Evolutionary conservation across 2,888 invertebrate species (phyloP), one percentile per base, ranked within the genome.

Genomic region (Diachrysia chrysitis): DNA sequence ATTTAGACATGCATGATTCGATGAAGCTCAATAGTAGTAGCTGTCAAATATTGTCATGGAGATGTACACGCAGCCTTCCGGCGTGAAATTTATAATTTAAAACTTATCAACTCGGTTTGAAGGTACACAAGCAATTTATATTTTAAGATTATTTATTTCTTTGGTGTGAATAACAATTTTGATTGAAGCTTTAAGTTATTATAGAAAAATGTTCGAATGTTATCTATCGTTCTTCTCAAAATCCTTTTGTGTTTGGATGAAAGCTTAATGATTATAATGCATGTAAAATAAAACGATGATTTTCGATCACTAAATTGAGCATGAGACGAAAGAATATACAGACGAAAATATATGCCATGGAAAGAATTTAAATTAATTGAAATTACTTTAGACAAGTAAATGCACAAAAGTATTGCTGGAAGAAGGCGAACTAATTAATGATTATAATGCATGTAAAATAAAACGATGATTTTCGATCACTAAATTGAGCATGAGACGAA

Each of bases 401-500:
- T 92, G 93, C 92, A 93, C 92, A 92, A 92, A 94, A 94, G 94
- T 94, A 93, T 92, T 87, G 91, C 88, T 88, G 86, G 91, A 90
- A 91, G 90, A 87, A 92, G 89, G 90, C 89, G 88, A 94, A 95
- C 94, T 94, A 94, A 95, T 95, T 95, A 95, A 94, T 76, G 57
- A 57, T 61, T 51, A n/a, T 14, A 25, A 58, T 17, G 58, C 35
- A 76, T 83, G 83, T 74, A 82, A 85, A 86, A 85, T 76, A 66
- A 67, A 58, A 67, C 57, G n/a, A 66, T 79, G 73, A 66, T 76
- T 73, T 64, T 60, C 58, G 63, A 61, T 67, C 62, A 61, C 73
- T 78, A 79, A 69, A 74, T 71, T 69, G 67, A 70, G 48, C 58
- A 58, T 62, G 71, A 42, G n/a, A n/a, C n/a, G n/a, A n/a, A n/a